Conservation (phyloP, 37 sponge, comb jelly and placozoan genomes). For the Chondrosia reniformis region DNA sequence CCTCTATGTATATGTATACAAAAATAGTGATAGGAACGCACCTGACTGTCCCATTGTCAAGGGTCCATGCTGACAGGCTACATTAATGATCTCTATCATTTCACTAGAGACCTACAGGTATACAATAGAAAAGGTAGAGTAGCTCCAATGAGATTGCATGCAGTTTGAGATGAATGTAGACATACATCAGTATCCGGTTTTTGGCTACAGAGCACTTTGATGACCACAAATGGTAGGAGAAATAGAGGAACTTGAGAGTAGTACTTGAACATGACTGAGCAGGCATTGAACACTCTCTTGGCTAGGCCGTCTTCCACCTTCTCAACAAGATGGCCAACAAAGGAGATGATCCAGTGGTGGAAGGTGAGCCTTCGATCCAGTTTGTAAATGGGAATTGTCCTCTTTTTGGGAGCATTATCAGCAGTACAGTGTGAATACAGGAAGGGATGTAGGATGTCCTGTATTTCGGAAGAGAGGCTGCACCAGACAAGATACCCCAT, state of each 20-base stretch:
- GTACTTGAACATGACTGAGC: slow-evolving; percentile 68
- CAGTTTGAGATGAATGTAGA: too few relatives aligned
- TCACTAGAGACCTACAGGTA: background rate
- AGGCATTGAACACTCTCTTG: slow-evolving; percentile 52
- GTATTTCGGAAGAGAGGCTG: slow-evolving; percentile 37
- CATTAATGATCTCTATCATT: background rate
- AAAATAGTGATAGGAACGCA: too few relatives aligned
- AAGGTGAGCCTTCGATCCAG: slow-evolving; percentile 24
- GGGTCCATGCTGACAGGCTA: background rate
- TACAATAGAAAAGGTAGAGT: too few relatives aligned
- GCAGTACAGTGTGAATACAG: slow-evolving; percentile 56
- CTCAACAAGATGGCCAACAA: slow-evolving; percentile 36
- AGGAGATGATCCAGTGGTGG: slow-evolving; percentile 61
- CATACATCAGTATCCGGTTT: background rate
- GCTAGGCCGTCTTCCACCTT: slow-evolving; percentile 34
- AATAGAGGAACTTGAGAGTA: slow-evolving; percentile 36
- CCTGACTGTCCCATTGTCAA: too few relatives aligned
- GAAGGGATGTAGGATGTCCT: slow-evolving; percentile 68
- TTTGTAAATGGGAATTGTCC: slow-evolving; percentile 25
- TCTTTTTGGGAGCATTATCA: slow-evolving; percentile 1
- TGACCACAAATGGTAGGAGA: slow-evolving; percentile 64
- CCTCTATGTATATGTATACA: too few relatives aligned
- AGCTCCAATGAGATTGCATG: too few relatives aligned
- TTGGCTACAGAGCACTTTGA: slow-evolving; percentile 11
- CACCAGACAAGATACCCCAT: slow-evolving; percentile 58